These are phyloP conservation scores for Pteropus alecto DNA, from an alignment of 2,113 vertebrate genomes.

Conservation along the genomic window DNA sequence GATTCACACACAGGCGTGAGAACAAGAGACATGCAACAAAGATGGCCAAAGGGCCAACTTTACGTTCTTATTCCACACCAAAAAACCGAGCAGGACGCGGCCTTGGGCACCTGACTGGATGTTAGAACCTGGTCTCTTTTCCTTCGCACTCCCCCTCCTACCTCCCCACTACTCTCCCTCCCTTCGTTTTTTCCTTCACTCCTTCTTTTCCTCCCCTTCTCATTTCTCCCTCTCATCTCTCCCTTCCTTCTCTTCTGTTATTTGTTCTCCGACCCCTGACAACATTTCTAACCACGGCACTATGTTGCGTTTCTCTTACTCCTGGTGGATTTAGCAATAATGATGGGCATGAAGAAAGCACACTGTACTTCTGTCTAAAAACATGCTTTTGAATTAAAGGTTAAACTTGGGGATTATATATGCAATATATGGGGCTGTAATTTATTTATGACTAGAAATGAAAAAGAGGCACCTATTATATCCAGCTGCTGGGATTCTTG, in stretches of 20 bases:
- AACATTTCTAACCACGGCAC: accelerated
- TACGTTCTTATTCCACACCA: background rate
- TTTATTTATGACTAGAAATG: background rate
- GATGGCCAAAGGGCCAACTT: too few relatives aligned
- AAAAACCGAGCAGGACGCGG: accelerated
- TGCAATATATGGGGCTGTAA: accelerated
- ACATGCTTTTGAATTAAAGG: background rate
- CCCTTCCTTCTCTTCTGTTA: background rate
- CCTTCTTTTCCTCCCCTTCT: background rate
- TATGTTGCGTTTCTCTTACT: accelerated
- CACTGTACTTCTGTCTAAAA: background rate
- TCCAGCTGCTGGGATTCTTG: background rate
- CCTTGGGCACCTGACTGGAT: accelerated
- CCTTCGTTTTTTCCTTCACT: too few relatives aligned
- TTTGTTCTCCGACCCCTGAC: background rate
- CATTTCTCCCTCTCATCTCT: background rate
- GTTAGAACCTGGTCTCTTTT: background rate
- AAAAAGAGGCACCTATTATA: background rate
- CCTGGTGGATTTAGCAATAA: too few relatives aligned
- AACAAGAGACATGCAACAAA: accelerated
- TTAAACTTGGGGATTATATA: accelerated
- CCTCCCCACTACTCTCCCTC: too few relatives aligned
- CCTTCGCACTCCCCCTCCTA: too few relatives aligned
- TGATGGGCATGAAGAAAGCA: background rate
- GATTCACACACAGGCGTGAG: background rate